Evolutionary conservation across 2,888 invertebrate genomes (phyloP), one percentile per base, ranked within the genome.

Genomic region (Psylliodes chrysocephalus): DNA sequence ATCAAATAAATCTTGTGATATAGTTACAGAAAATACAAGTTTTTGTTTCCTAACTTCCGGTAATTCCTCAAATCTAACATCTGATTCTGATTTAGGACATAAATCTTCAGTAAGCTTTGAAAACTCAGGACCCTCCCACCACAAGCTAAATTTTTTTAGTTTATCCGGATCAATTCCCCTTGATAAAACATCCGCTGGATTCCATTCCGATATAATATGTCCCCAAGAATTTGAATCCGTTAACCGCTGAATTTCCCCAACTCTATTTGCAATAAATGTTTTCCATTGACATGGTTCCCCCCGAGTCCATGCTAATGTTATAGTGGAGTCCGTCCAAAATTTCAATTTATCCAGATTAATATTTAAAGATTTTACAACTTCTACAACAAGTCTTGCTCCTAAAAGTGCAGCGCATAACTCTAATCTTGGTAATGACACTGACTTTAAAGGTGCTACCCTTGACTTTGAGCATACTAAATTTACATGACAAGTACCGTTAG

Each of bases 321-420:
- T 54, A 2, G 54, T 38, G n/a, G 54, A 54, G 38, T 54, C 54
- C 10, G 19, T 28, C 51, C 51, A 51, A 4, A 51, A 51, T n/a
- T n/a, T n/a, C n/a, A n/a, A n/a, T n/a, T n/a, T n/a, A n/a, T n/a
- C n/a, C n/a, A n/a, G n/a, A n/a, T n/a, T n/a, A n/a, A n/a, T n/a
- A n/a, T n/a, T n/a, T n/a, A n/a, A n/a, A n/a, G n/a, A n/a, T n/a
- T n/a, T n/a, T n/a, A n/a, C n/a, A n/a, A n/a, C n/a, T n/a, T n/a
- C n/a, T n/a, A n/a, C n/a, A n/a, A n/a, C n/a, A n/a, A n/a, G n/a
- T n/a, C n/a, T n/a, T n/a, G n/a, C n/a, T n/a, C n/a, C n/a, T n/a
- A n/a, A n/a, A n/a, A n/a, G n/a, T n/a, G n/a, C n/a, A n/a, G n/a
- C n/a, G n/a, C n/a, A n/a, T n/a, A n/a, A n/a, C n/a, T n/a, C n/a